Conservation (phyloP, 2,113 vertebrate genomes). For the Strix uralensis region DNA sequence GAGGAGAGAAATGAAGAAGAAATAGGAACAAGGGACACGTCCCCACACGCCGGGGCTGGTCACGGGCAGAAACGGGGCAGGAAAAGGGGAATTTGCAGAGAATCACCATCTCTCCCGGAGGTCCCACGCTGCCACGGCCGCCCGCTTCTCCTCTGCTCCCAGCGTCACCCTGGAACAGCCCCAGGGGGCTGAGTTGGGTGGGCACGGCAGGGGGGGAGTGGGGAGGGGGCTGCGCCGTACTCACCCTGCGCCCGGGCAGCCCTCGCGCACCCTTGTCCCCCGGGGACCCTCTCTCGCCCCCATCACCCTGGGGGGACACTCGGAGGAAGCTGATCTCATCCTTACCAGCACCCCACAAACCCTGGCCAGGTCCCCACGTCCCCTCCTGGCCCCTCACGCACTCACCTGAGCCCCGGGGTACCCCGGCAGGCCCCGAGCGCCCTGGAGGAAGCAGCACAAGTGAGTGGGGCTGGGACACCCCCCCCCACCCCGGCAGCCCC, state of each 20-base stretch:
- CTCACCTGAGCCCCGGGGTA: background rate
- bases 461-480: background rate
- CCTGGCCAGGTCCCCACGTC: too few relatives aligned
- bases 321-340: background rate
- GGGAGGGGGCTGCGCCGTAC: background rate
- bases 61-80: background rate
- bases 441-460: background rate
- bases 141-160: background rate
- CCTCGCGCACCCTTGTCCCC: background rate
- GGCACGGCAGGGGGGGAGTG: accelerated
- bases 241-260: background rate
- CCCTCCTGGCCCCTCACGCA: too few relatives aligned
- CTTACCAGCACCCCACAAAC: background rate
- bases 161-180: background rate
- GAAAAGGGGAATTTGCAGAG: background rate
- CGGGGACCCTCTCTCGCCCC: background rate
- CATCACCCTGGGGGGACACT: background rate
- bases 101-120: background rate
- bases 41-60: background rate
- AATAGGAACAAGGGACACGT: background rate
- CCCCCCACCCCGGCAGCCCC: too few relatives aligned
- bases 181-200: background rate
- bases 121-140: background rate
- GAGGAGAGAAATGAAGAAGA: background rate
- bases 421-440: background rate